Evolutionary conservation across 2,797 vertebrate species (phyloP), one percentile per base, ranked within the genome.

Genomic region (Macrochelys suwanniensis): DNA sequence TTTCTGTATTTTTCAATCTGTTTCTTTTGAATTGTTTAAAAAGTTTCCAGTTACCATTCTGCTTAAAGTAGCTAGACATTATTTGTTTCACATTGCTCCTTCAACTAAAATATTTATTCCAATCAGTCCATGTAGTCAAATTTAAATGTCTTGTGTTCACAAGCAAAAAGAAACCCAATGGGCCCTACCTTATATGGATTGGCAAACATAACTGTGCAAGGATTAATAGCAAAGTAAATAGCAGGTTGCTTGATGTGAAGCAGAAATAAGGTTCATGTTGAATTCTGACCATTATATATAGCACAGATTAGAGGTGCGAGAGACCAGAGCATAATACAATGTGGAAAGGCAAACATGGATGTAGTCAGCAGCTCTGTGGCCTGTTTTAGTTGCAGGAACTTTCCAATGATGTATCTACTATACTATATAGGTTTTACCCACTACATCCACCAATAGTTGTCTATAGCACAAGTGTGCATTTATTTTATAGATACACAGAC

Each of bases 41-140:
- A 94, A 88, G 26, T 17, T 51, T 47, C n/a, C n/a, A 50, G 13
- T 45, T 92, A 87, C 45, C 28, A 42, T 65, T 87, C 59, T 90
- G 57, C 78, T 56, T 87, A 91, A 92, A 68, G 84, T 89, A 97
- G 68, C 23, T 26, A 57, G 78, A 80, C 37, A 47, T 61, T 49
- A 95, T n/a, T 91, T 10, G 31, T 26, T 90, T 92, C 78, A 88
- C 85, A 94, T 9, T 80, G 80, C 53, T 92, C 80, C 89, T 84
- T 95, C 12, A 37, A 59, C 84, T 94, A 81, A 95, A 97, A 91
- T 65, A 86, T 50, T 94, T 89, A 89, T 7, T 92, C 56, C 76
- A 59, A 10, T 81, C 45, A 95, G 84, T 77, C 86, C 68, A 81
- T 10, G n/a, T 56, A 91, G 84, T 74, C 91, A 90, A 47, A 79